Evolutionary conservation across 2,888 invertebrate species (phyloP), one percentile per base, ranked within the genome.

Genomic region (Creontiades dilutus): DNA sequence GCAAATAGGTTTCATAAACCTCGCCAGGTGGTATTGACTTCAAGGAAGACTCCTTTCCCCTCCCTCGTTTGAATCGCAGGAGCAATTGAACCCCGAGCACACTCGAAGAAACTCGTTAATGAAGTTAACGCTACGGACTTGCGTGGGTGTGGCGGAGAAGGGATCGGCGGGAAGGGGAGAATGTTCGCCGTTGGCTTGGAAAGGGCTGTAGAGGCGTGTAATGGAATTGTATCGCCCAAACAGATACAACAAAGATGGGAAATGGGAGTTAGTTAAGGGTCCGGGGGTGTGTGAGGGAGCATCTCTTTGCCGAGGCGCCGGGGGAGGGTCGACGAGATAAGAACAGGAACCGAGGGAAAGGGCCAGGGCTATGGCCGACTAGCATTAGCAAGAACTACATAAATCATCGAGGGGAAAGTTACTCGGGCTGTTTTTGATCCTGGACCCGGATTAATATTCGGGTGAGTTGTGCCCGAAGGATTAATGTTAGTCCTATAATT

Each of bases 181-280:
- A 85, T 57, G 84, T 81, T 57, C 84, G 28, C 84, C 57, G 84
- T 85, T 27, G 23, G 84, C 4, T 27, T 13, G n/a, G 57, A 85
- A 57, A 57, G 57, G 84, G 61, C 13, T 57, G 84, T 57, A 57
- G 84, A 57, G 84, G 76, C 75, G 78, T 52, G 78, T 87, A 87
- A 87, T 87, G 87, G 87, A 87, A 87, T 87, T 87, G 87, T 87
- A 87, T 87, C 87, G 87, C 78, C 84, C 84, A 85, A 61, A 85
- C 84, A 57, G 84, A 85, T 85, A 78, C 76, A 87, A 87, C 87
- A 75, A 87, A 87, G 87, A 87, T 87, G 87, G 87, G 87, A 87
- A 87, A 87, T 87, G 87, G 75, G 52, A 85, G 84, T 85, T 85
- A 57, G 84, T 85, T 85, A 85, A 81, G 81, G 52, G 37, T 19